Percentiles rank a stretch among this genome's conserved stretches.
These are phyloP conservation scores for Leucoma salicis DNA, from an alignment of 2,888 invertebrate species.

Conservation along the genomic window DNA sequence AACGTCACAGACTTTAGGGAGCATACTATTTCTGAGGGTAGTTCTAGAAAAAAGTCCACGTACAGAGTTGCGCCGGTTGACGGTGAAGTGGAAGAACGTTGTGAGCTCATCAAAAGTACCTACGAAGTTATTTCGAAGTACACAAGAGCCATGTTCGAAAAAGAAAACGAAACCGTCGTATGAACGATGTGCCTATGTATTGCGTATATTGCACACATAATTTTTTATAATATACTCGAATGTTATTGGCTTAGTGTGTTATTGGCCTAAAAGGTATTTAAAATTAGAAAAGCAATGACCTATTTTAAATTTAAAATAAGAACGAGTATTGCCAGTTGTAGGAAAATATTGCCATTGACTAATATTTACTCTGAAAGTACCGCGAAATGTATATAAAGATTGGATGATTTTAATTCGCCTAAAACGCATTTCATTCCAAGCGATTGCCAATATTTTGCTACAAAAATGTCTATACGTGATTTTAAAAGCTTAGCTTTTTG, in stretches of 20 bases:
- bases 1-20: constrained; percentile 39
- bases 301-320: constrained; percentile 17
- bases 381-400: constrained; percentile 41
- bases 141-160: constrained; percentile 75
- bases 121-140: constrained; percentile 74
- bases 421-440: constrained; percentile 65
- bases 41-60: constrained; percentile 45
- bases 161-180: constrained; percentile 72
- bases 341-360: constrained; percentile 26
- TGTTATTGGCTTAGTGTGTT: constrained; percentile 32
- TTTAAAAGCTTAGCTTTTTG: constrained; percentile 61
- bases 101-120: constrained; percentile 71
- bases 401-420: constrained; percentile 59
- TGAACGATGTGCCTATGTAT: constrained; percentile 58
- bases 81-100: constrained; percentile 64
- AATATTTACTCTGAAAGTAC: constrained; percentile 17
- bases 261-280: constrained; percentile 36
- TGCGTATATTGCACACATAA: constrained; percentile 29
- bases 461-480: constrained; percentile 55
- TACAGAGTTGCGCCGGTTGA: constrained; percentile 67
- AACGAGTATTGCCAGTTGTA: constrained; percentile 15
- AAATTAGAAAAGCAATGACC: constrained; percentile 23
- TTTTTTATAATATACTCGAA: constrained; percentile 19
- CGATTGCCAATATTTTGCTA: constrained; percentile 70
- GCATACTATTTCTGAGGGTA: constrained; percentile 22